Conservation (phyloP, 2,113 vertebrate species). For the Myrmophylax atrothorax region DNA sequence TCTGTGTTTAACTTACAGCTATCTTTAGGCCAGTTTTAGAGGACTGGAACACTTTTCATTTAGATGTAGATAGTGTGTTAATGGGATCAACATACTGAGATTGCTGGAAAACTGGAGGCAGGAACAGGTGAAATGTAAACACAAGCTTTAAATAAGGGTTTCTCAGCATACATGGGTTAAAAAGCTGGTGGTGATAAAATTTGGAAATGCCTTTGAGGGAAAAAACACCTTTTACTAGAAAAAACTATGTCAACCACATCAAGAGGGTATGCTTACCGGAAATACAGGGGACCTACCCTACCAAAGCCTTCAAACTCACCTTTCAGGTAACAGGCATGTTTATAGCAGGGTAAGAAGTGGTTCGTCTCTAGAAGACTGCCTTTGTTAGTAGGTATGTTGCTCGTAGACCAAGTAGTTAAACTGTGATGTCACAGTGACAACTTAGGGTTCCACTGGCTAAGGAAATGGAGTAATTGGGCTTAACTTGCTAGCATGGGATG, state of each 20-base stretch:
- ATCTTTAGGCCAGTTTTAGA: rapidly evolving
- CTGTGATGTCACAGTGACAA: rapidly evolving
- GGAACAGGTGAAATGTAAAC: background rate
- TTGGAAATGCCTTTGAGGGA: background rate
- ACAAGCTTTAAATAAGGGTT: background rate
- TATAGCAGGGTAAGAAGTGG: background rate
- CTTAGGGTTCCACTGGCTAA: background rate
- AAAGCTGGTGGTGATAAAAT: background rate
- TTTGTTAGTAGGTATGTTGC: background rate
- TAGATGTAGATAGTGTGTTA: background rate
- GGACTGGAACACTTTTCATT: background rate
- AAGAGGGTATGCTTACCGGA: background rate
- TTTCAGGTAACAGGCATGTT: background rate
- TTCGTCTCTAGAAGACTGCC: background rate
- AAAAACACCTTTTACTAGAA: background rate
- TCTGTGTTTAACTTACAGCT: background rate
- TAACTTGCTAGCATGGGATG: background rate
- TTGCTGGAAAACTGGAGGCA: background rate
- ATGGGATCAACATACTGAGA: background rate
- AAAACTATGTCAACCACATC: background rate
- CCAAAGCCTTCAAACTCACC: background rate
- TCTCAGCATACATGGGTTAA: background rate
- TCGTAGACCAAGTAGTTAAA: background rate
- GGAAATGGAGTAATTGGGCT: background rate
- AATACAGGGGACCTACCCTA: background rate